Percentiles rank a stretch among this genome's conserved stretches.
These are phyloP conservation scores for Rhineura floridana DNA, from an alignment of 2,113 vertebrate species.

Conservation along the genomic window DNA sequence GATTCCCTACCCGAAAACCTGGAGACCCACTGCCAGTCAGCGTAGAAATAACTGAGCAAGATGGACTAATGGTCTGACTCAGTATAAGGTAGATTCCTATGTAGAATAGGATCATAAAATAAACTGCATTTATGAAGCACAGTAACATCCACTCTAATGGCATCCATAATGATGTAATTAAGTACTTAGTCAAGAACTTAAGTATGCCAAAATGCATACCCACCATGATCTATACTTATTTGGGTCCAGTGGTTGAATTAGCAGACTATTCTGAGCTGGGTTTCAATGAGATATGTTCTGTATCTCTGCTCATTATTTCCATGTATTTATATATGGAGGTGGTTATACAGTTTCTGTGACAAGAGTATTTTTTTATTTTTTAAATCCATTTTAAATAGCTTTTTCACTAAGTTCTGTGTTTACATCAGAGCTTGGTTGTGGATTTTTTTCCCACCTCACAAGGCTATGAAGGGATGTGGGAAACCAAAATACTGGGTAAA, in stretches of 20 bases:
- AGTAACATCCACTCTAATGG: background rate
- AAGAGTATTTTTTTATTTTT: slow-evolving; percentile 46
- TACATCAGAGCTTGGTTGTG: slow-evolving; percentile 9
- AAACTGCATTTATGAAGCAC: rapidly evolving
- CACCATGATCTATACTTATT: slow-evolving; percentile 42
- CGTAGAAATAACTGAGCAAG: too few relatives aligned
- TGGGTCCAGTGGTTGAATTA: slow-evolving; percentile 48
- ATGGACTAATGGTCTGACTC: too few relatives aligned
- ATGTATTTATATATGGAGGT: background rate
- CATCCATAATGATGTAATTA: slow-evolving; percentile 14
- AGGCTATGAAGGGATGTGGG: slow-evolving; percentile 19
- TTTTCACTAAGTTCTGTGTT: slow-evolving; percentile 35
- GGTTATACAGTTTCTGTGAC: slow-evolving; percentile 47
- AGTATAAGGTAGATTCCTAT: too few relatives aligned
- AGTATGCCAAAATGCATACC: slow-evolving; percentile 23
- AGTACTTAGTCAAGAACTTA: slow-evolving; percentile 40
- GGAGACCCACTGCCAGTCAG: too few relatives aligned
- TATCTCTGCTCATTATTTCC: slow-evolving; percentile 54
- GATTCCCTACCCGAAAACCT: too few relatives aligned
- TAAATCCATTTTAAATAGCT: background rate
- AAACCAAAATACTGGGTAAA: slow-evolving; percentile 41
- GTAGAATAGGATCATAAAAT: background rate
- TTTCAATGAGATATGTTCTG: slow-evolving; percentile 56
- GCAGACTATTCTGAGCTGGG: slow-evolving; percentile 57
- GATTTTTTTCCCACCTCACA: slow-evolving; percentile 56